Percentiles rank a stretch among this genome's conserved stretches.
Conservation (phyloP, 2,113 vertebrate genomes). For the Mionectes macconnelli region DNA sequence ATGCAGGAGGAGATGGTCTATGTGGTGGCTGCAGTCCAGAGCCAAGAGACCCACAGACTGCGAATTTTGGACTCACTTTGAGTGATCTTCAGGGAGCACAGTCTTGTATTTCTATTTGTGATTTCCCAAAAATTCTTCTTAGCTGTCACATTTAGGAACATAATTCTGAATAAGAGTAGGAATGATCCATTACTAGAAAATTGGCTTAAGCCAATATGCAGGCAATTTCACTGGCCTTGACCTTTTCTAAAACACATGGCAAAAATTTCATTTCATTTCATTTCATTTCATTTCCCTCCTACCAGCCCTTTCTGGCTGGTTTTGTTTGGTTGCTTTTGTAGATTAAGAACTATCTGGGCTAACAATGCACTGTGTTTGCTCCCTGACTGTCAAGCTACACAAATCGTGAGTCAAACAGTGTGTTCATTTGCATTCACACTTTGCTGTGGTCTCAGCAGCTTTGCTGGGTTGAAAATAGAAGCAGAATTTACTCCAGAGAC, state of each 20-base stretch:
- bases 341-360: not conserved
- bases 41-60: not conserved
- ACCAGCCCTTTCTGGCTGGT: not conserved
- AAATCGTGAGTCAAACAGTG: not conserved
- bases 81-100: not conserved
- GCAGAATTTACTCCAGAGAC: not conserved
- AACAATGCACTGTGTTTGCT: not conserved
- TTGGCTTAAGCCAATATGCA: not conserved
- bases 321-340: not conserved
- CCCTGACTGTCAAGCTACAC: not conserved
- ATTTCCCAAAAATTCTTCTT: not conserved
- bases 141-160: not conserved
- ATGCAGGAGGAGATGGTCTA: not conserved
- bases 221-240: not conserved
- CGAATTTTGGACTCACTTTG: rapidly evolving
- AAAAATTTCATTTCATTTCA: not conserved
- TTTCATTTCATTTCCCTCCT: not conserved
- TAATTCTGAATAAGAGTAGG: not conserved
- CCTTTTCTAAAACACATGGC: not conserved
- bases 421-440: not conserved
- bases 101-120: not conserved
- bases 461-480: not conserved
- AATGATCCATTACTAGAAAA: not conserved
- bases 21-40: not conserved
- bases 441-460: not conserved